Conservation (phyloP, 1,140 invertebrate genomes). For the Drosophila insularis region DNA sequence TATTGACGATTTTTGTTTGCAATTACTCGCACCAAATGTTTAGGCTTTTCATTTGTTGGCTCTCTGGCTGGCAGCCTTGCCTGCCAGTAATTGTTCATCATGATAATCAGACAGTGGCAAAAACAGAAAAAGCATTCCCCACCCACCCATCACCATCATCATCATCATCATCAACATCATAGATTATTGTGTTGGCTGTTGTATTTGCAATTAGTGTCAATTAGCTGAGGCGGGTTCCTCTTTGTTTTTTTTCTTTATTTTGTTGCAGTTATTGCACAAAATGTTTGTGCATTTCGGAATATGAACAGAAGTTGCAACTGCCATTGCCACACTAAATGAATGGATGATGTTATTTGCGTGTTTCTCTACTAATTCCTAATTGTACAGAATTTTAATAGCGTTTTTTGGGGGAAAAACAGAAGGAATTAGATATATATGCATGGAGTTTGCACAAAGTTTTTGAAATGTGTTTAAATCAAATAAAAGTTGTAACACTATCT, state of each 20-base stretch:
- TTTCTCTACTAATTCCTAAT: conserved; percentile 5
- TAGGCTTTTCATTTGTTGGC: conserved; percentile 59
- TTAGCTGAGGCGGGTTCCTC: conserved; percentile 38
- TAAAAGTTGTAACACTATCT: no score
- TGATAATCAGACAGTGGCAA: conserved; percentile 55
- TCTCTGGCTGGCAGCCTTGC: conserved; percentile 1
- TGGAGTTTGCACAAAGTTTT: background rate
- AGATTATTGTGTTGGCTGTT: conserved; percentile 23
- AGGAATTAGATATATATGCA: background rate
- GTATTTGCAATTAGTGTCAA: conserved; percentile 73
- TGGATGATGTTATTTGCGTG: conserved; percentile 24
- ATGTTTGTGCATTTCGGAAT: conserved; percentile 25
- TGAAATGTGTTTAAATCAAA: background rate
- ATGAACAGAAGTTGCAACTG: conserved; percentile 7
- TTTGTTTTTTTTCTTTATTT: background rate
- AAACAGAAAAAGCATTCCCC: conserved; percentile 11
- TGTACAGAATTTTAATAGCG: background rate
- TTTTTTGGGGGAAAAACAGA: background rate
- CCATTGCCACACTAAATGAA: conserved; percentile 19
- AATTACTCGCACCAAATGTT: conserved; percentile 71
- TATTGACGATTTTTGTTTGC: conserved; percentile 64
- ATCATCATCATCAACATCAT: conserved; percentile 3
- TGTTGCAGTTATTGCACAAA: conserved; percentile 30
- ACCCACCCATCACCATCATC: background rate
- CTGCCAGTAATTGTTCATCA: conserved; percentile 34